Evolutionary conservation across 2,888 invertebrate genomes (phyloP).

Genomic region (Caenorhabditis wallacei): DNA sequence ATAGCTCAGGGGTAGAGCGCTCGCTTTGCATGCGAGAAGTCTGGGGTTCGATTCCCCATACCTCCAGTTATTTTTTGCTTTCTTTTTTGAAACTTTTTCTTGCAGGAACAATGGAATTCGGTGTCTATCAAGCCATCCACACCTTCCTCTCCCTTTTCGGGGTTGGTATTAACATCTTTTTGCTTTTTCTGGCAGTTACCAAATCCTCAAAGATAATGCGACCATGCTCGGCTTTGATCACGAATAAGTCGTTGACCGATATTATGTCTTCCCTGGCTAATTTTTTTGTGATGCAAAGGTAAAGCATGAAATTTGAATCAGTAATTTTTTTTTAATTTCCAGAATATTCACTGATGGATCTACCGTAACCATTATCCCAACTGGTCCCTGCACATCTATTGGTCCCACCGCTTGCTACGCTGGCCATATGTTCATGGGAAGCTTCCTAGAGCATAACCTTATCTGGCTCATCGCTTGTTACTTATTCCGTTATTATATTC

Average conservation of each 20-base stretch:
- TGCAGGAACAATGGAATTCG: slow-evolving; percentile 33
- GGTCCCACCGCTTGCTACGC: slow-evolving; percentile 50
- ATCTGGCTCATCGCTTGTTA: slow-evolving; percentile 61
- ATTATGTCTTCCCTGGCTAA: slow-evolving; percentile 56
- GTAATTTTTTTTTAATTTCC: not conserved
- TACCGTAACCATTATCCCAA: slow-evolving; percentile 34
- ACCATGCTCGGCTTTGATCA: slow-evolving; percentile 55
- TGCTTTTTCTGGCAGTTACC: slow-evolving; percentile 43
- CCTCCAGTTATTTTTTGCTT: slow-evolving; percentile 63
- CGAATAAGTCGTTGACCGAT: slow-evolving; percentile 57
- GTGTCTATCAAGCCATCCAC: slow-evolving; percentile 47
- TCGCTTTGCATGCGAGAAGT: slow-evolving; percentile 78
- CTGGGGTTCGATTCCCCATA: slow-evolving; percentile 76
- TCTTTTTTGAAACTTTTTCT: too few species aligned
- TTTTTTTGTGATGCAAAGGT: slow-evolving; percentile 58
- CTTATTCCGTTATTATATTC: slow-evolving; percentile 57
- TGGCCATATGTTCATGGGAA: slow-evolving; percentile 55
- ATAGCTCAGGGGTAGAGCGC: slow-evolving; percentile 79
- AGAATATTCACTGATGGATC: slow-evolving; percentile 49
- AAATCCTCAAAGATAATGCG: slow-evolving; percentile 57
- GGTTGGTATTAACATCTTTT: slow-evolving; percentile 39
- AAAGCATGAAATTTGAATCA: not conserved
- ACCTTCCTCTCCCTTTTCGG: slow-evolving; percentile 39
- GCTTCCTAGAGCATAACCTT: slow-evolving; percentile 54
- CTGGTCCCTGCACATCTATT: slow-evolving; percentile 27